These are phyloP conservation scores for Tilapia sparmanii DNA, from an alignment of 2,113 vertebrate genomes.

Conservation along the genomic window DNA sequence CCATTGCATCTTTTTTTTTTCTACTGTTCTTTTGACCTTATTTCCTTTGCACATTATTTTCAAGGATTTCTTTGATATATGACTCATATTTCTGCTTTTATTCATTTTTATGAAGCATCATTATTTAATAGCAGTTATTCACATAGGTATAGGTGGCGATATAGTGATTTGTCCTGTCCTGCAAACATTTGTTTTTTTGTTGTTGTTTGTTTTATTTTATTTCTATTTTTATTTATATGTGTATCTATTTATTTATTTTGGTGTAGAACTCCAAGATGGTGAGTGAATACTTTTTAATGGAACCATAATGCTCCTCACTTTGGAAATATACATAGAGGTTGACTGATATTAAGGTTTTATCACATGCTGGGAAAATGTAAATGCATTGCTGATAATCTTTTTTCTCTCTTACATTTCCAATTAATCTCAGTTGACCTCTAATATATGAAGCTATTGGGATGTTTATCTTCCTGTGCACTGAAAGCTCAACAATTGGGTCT, in stretches of 20 bases:
- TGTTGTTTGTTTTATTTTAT: neutral
- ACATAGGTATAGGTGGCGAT: conserved; percentile 24
- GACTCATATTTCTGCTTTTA: neutral
- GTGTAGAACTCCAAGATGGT: conserved; percentile 75
- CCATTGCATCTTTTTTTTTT: conserved; percentile 16
- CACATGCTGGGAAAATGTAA: neutral
- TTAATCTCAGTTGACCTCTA: conserved; percentile 76
- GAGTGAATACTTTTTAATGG: conserved; percentile 69
- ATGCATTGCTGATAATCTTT: neutral
- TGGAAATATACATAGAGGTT: conserved; percentile 73
- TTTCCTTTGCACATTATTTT: conserved; percentile 3
- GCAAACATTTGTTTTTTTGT: conserved; percentile 39
- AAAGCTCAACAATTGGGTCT: conserved; percentile 19
- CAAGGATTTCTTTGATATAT: neutral
- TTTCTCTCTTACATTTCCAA: neutral
- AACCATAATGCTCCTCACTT: conserved; percentile 56
- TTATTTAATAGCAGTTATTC: neutral
- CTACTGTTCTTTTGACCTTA: neutral
- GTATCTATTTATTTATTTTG: conserved; percentile 18
- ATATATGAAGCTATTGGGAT: conserved; percentile 77
- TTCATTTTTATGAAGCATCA: neutral
- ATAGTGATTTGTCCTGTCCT: conserved; percentile 59
- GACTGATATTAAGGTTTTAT: conserved; percentile 66
- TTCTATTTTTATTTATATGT: neutral
- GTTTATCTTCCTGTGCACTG: conserved; percentile 41